A percentile compares a stretch with the other conserved stretches of the same genome.
Conservation (phyloP, 2,797 vertebrate species). For the Nyctalus aviator region DNA sequence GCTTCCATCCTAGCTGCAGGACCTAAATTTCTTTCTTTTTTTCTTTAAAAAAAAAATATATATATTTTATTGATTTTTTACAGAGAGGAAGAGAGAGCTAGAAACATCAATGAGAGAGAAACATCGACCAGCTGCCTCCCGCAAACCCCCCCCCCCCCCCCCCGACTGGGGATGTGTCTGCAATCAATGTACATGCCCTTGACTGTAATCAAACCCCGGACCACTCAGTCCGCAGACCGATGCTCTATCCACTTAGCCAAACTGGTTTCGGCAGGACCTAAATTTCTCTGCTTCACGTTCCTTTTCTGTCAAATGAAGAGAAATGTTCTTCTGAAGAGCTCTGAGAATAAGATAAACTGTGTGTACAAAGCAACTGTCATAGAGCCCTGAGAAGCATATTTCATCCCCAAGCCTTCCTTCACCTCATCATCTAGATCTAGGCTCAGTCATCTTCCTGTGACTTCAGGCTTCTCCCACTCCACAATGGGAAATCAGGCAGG, state of each 20-base stretch:
- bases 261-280: not conserved
- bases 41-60: too few relatives aligned
- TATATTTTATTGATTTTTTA: too few relatives aligned
- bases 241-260: too few relatives aligned
- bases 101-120: too few relatives aligned
- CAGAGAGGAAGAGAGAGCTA: too few relatives aligned
- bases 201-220: too few relatives aligned
- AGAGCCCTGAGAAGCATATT: not conserved
- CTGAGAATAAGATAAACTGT: conserved; percentile 34
- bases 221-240: too few relatives aligned
- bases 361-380: not conserved
- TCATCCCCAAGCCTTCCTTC: not conserved
- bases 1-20: not conserved
- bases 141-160: too few relatives aligned
- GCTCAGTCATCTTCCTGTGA: not conserved
- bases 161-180: too few relatives aligned
- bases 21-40: not conserved
- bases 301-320: conserved; percentile 26
- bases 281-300: conserved; percentile 17
- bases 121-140: too few relatives aligned
- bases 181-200: too few relatives aligned
- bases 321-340: conserved; percentile 17
- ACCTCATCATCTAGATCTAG: not conserved
- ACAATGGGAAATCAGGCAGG: conserved; percentile 15
- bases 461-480: not conserved